Percentiles rank a stretch among this genome's conserved stretches.
Conservation (phyloP, 92 coral and sea anemone species). For the Epizoanthus ramosus region DNA sequence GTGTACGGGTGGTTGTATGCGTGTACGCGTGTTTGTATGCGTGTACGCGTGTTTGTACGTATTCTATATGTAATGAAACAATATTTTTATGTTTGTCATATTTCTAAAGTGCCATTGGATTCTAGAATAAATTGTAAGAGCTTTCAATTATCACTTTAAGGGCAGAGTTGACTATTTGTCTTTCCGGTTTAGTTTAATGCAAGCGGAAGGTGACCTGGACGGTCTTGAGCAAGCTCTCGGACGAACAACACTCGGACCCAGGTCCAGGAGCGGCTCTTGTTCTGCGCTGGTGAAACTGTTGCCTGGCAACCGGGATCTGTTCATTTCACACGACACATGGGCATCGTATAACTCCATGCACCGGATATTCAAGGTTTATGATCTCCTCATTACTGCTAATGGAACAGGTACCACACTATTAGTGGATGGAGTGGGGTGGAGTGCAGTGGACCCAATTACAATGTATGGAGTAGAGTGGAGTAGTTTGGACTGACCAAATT, state of each 20-base stretch:
- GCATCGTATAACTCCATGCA: slow-evolving; percentile 27
- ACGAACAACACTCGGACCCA: background rate
- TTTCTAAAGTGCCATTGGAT: too few species aligned
- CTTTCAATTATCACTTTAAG: too few species aligned
- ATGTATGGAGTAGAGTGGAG: background rate
- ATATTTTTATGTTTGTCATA: too few species aligned
- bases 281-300: slow-evolving; percentile 33
- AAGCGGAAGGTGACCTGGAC: slow-evolving; percentile 34
- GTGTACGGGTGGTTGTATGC: too few species aligned
- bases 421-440: background rate
- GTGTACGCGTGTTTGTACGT: too few species aligned
- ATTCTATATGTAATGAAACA: too few species aligned
- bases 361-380: slow-evolving; percentile 35
- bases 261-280: slow-evolving; percentile 25
- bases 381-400: slow-evolving; percentile 34
- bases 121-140: too few species aligned
- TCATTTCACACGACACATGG: slow-evolving; percentile 33
- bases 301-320: slow-evolving; percentile 16
- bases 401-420: slow-evolving; percentile 9
- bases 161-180: too few species aligned
- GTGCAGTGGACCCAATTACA: background rate
- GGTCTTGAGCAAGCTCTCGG: slow-evolving; percentile 41
- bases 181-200: slow-evolving; percentile 13
- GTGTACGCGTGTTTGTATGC: background rate
- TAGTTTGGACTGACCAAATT: too few species aligned